A percentile compares a stretch with the other conserved stretches of the same genome.
Conservation (phyloP, 2,888 invertebrate genomes). For the Sinopyrophorus schimmeli region DNA sequence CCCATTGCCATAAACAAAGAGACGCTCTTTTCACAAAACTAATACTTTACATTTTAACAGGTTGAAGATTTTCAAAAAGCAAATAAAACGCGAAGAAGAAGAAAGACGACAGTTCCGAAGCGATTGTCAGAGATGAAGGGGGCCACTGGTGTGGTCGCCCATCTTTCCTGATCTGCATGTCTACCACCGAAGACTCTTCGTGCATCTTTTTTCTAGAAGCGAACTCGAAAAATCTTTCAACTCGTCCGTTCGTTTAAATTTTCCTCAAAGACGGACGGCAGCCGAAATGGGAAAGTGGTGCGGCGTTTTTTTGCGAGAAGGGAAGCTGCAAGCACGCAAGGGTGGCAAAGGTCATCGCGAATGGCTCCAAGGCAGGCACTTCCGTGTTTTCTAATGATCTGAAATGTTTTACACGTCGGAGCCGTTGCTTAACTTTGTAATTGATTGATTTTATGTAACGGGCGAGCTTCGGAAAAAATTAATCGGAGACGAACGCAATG, state of each 20-base stretch:
- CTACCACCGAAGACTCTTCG: constrained; percentile 45
- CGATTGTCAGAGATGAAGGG: constrained; percentile 35
- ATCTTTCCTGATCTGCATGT: constrained; percentile 34
- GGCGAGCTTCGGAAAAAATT: no score
- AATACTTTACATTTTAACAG: no score
- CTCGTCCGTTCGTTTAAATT: background rate
- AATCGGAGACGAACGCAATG: no score
- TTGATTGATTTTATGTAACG: no score
- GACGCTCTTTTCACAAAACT: no score
- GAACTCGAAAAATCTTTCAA: background rate
- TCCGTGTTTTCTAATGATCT: constrained; percentile 30
- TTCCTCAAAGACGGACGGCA: no score
- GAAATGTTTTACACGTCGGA: constrained; percentile 21
- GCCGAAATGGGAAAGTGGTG: no score
- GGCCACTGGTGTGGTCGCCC: constrained; percentile 35
- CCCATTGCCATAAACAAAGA: no score
- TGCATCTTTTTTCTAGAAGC: constrained; percentile 7
- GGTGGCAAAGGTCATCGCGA: constrained; percentile 24
- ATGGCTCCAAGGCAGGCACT: constrained; percentile 25
- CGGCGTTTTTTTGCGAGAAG: no score
- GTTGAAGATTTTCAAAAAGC: no score
- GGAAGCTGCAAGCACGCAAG: constrained; percentile 23
- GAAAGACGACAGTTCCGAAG: constrained; percentile 21
- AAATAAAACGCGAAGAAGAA: constrained; percentile 18
- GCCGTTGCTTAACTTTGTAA: constrained; percentile 16